Evolutionary conservation across 2,888 invertebrate genomes (phyloP).

Genomic region (Apomyelois bistriatella): DNA sequence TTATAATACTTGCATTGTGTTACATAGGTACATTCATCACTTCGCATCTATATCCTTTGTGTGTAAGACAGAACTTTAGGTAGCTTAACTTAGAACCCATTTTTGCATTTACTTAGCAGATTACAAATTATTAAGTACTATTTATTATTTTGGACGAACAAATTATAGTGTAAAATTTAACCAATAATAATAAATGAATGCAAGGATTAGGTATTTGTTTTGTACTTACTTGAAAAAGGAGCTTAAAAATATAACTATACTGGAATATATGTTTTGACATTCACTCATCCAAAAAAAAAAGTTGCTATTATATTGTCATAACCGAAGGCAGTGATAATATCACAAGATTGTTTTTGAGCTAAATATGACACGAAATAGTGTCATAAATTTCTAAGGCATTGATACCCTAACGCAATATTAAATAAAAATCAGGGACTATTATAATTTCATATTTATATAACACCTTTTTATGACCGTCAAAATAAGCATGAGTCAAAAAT

Average conservation of each 20-base stretch:
- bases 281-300: constrained; percentile 1
- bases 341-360: constrained; percentile 42
- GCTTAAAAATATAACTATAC: background rate
- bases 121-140: too few species aligned
- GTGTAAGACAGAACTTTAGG: too few species aligned
- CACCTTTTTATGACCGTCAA: too few species aligned
- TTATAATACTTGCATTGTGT: constrained; percentile 7
- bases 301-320: constrained; percentile 14
- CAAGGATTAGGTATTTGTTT: background rate
- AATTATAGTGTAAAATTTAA: too few species aligned
- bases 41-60: too few species aligned
- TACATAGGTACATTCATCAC: too few species aligned
- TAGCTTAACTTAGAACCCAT: too few species aligned
- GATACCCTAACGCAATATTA: background rate
- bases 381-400: background rate
- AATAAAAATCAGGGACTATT: too few species aligned
- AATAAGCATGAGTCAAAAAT: too few species aligned
- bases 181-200: background rate
- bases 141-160: too few species aligned
- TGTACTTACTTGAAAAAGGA: background rate
- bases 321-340: constrained; percentile 46
- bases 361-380: constrained; percentile 13
- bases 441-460: too few species aligned
- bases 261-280: background rate
- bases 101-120: too few species aligned